A percentile compares a stretch with the other conserved stretches of the same genome.
Evolutionary conservation across 2,113 vertebrate genomes (phyloP).

Genomic region (Brachionichthys hirsutus): DNA sequence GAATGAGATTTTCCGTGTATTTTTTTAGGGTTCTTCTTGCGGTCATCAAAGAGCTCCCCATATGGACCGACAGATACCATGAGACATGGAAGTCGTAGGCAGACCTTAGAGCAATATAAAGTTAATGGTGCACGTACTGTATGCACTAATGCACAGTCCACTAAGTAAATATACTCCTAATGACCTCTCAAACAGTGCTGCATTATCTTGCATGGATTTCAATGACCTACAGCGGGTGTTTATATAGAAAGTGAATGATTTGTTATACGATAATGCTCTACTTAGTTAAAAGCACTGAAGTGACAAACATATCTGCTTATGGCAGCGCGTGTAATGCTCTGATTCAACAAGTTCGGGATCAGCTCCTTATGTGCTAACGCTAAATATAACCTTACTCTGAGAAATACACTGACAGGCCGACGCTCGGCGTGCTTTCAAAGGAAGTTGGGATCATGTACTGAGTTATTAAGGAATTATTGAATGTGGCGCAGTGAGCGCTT

Average conservation of each 20-base stretch:
- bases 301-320: slow-evolving; percentile 14
- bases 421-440: slow-evolving; percentile 51
- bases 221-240: background rate
- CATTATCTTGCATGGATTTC: background rate
- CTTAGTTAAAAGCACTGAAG: background rate
- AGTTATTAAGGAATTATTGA: slow-evolving; percentile 47
- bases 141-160: background rate
- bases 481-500: slow-evolving; percentile 22
- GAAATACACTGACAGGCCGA: slow-evolving; percentile 40
- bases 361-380: slow-evolving; percentile 15
- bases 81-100: background rate
- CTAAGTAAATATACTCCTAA: slow-evolving; percentile 4
- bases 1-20: background rate
- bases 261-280: slow-evolving; percentile 1
- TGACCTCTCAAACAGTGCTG: background rate
- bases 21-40: background rate
- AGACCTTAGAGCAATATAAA: background rate
- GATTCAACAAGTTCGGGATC: slow-evolving; percentile 37
- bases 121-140: background rate
- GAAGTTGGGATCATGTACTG: slow-evolving; percentile 39
- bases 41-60: background rate
- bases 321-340: slow-evolving; percentile 7
- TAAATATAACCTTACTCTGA: slow-evolving; percentile 52
- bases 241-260: background rate
- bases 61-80: background rate